A percentile compares a stretch with the other conserved stretches of the same genome.
These are phyloP conservation scores for Cerceris rybyensis DNA, from an alignment of 2,888 invertebrate genomes.

Conservation along the genomic window DNA sequence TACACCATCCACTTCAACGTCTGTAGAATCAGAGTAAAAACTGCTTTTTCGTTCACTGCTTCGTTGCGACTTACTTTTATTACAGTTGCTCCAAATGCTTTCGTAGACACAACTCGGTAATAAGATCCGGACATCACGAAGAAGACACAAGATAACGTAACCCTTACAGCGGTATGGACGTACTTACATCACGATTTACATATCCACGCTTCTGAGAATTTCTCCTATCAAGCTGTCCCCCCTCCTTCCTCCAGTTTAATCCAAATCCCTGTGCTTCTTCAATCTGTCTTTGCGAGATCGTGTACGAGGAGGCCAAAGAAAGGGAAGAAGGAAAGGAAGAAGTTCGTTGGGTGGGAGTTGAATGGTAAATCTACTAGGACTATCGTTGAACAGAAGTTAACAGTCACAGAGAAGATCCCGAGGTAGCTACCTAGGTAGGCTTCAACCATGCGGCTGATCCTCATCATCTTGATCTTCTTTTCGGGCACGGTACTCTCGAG, in stretches of 20 bases:
- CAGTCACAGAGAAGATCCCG: slow-evolving; percentile 67
- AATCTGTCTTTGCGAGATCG: slow-evolving; percentile 37
- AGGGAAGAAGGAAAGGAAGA: slow-evolving; percentile 46
- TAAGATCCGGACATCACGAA: slow-evolving; percentile 48
- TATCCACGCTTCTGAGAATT: slow-evolving; percentile 58
- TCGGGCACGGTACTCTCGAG: slow-evolving; percentile 56
- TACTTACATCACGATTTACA: slow-evolving; percentile 59
- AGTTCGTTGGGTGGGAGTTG: slow-evolving; percentile 56
- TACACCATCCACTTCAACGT: too few relatives aligned
- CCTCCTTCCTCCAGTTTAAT: slow-evolving; percentile 38
- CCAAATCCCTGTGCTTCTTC: slow-evolving; percentile 33
- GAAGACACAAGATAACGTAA: slow-evolving; percentile 53
- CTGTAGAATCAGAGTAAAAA: not conserved
- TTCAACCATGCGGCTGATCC: slow-evolving; percentile 68
- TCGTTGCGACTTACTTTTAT: not conserved
- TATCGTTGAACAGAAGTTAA: slow-evolving; percentile 42
- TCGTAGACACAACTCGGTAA: slow-evolving; percentile 48
- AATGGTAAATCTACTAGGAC: slow-evolving; percentile 38
- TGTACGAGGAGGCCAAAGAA: slow-evolving; percentile 44
- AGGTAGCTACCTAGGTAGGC: slow-evolving; percentile 62
- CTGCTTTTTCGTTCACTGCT: not conserved
- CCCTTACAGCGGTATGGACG: slow-evolving; percentile 44
- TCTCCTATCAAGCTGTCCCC: slow-evolving; percentile 51
- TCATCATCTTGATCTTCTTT: slow-evolving; percentile 62
- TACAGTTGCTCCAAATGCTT: not conserved